These are phyloP conservation scores for Platalea minor DNA, from an alignment of 2,797 vertebrate species.

Conservation along the genomic window DNA sequence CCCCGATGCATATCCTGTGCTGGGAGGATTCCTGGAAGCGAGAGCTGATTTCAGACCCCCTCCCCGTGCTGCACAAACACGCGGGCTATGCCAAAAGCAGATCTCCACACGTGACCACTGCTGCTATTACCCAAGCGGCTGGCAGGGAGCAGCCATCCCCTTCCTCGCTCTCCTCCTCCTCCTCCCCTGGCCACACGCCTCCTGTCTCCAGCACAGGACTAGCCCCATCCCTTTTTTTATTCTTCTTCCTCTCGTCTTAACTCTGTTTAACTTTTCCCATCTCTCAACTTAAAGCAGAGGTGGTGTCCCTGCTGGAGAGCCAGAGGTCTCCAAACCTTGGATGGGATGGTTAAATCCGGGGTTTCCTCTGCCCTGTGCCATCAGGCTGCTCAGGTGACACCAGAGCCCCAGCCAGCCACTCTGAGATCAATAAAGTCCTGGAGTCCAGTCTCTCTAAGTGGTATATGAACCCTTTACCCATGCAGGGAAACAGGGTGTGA, in stretches of 20 bases:
- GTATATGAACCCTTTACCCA: background rate
- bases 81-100: background rate
- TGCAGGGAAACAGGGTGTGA: background rate
- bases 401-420: background rate
- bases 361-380: background rate
- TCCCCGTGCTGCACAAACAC: background rate
- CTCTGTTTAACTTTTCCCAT: background rate
- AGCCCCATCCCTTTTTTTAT: background rate
- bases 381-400: background rate
- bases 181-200: background rate
- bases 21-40: constrained; percentile 29
- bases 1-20: background rate
- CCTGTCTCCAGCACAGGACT: background rate
- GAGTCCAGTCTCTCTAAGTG: background rate
- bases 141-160: background rate
- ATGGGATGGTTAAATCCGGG: background rate
- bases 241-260: background rate
- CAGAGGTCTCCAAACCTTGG: background rate
- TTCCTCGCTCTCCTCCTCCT: background rate
- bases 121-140: background rate
- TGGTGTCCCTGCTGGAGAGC: background rate
- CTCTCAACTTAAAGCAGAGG: constrained; percentile 20
- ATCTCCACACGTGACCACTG: background rate
- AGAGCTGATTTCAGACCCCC: background rate
- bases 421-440: background rate